phyloP scores from a whole-genome alignment of 2,797 vertebrate species.

The Acanthiza pusilla region DNA sequence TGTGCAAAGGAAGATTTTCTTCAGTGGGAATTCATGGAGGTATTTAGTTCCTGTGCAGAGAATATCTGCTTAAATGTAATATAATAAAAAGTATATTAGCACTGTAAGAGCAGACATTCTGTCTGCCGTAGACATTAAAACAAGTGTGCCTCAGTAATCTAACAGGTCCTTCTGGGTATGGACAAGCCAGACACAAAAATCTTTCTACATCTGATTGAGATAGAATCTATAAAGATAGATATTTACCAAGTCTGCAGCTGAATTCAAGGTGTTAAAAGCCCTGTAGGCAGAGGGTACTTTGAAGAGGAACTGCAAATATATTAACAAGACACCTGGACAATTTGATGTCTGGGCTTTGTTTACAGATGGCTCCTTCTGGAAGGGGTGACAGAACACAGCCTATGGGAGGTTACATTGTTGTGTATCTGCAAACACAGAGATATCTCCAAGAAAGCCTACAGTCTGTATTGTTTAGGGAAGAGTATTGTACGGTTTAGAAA shows the following conservation, averaged over 20 bases:
- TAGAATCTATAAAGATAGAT: neutral
- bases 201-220: neutral
- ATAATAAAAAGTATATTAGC: neutral
- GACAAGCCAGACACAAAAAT: neutral
- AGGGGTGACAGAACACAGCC: neutral
- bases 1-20: neutral
- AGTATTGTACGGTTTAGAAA: neutral
- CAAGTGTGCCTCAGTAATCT: neutral
- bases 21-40: neutral
- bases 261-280: neutral
- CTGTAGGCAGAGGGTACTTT: neutral
- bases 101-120: neutral
- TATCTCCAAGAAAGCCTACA: neutral
- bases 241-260: neutral
- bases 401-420: neutral
- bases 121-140: neutral
- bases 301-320: neutral
- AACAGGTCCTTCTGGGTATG: neutral
- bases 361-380: neutral
- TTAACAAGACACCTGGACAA: neutral
- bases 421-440: neutral
- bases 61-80: constrained; percentile 37
- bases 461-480: neutral
- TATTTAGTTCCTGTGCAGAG: neutral
- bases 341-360: neutral